Base-by-base conservation (phyloP, 2,888 invertebrate genomes). In the Lasius fuliginosus region DNA sequence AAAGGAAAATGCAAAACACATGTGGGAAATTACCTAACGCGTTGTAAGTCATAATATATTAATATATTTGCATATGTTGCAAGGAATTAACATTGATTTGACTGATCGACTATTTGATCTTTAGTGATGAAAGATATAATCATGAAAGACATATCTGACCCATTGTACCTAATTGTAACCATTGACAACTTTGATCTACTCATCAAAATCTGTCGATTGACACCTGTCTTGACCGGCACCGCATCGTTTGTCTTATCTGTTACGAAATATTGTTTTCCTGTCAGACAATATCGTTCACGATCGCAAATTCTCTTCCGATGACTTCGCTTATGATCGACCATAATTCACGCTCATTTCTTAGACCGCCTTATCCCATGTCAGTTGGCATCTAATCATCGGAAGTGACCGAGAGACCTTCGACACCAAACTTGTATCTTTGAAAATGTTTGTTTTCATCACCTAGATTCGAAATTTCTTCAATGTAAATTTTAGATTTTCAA, bases 181-280 rank as follows among this genome's bases (percentile, higher is more conserved):
- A 23, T 23, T 23, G 23, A 23, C 23, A 23, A 23, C 23, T 23
- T 23, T 23, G 23, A 23, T 23, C 23, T 23, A 23, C 23, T 23
- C 23, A 23, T 23, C 23, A 23, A 23, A 23, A 23, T 0, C 23
- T 23, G 23, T 23, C 23, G 23, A 23, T 23, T 23, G 23, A 23
- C 23, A 23, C 23, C 23, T 23, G 23, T 23, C 23, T 23, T 23
- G 23, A 71, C 42, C 12, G n/a, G 6, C 23, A 42, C 23, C n/a
- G 42, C 42, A 42, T 60, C 73, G 11, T 46, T 23, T 11, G 79
- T 60, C 79, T 73, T 79, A 79, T 79, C 73, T 71, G 42, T 58
- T 58, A 27, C 46, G 46, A 60, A 33, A 71, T 71, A 71, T 49
- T 60, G 33, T 79, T 79, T 60, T 49, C 23, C 18, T 46, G 64